A percentile compares a stretch with the other conserved stretches of the same genome.
These are phyloP conservation scores for Ornithoptera priamus DNA, from an alignment of 2,888 invertebrate species.

Conservation along the genomic window DNA sequence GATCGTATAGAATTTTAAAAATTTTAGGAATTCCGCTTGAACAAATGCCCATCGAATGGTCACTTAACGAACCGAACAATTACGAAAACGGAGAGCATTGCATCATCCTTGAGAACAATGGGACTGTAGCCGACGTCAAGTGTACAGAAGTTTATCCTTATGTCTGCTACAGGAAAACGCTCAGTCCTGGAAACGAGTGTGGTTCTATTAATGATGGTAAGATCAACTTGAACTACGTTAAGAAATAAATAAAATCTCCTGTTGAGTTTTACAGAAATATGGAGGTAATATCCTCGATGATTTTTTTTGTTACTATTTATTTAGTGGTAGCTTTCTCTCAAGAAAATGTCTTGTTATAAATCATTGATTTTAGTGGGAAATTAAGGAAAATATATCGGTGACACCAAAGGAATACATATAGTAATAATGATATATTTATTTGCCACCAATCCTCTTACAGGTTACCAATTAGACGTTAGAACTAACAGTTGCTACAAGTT, in stretches of 20 bases:
- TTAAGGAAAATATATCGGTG: not conserved
- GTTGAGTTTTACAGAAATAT: no score
- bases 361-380: not conserved
- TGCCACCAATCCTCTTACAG: not conserved
- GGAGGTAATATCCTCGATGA: no score
- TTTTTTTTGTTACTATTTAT: no score
- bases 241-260: no score
- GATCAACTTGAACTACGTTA: not conserved
- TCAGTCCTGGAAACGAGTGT: constrained; percentile 12
- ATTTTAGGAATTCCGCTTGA: constrained; percentile 31
- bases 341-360: not conserved
- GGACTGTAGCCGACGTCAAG: constrained; percentile 30
- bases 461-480: constrained; percentile 2
- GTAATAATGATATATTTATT: not conserved
- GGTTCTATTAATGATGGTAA: constrained; percentile 2
- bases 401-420: not conserved
- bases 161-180: constrained; percentile 33
- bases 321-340: no score
- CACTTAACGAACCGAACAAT: constrained; percentile 32
- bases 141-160: constrained; percentile 33
- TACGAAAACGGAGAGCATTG: constrained; percentile 30
- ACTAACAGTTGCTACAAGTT: constrained; percentile 42
- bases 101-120: constrained; percentile 23
- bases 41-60: constrained; percentile 32
- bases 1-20: not conserved